Base-by-base conservation (phyloP, 2,888 invertebrate species). In the Philaethria dido region DNA sequence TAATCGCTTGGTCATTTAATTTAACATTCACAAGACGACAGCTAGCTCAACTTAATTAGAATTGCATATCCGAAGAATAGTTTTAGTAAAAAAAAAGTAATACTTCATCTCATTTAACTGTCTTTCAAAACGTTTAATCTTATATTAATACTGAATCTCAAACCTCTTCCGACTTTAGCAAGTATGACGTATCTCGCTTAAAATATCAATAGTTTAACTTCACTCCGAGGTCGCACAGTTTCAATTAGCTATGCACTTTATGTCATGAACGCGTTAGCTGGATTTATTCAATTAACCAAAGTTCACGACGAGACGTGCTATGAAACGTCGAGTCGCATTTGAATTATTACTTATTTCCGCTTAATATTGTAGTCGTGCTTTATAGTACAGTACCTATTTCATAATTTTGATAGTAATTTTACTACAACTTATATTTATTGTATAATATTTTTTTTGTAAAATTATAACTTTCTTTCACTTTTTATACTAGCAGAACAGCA, bases 261-360 rank as follows among this genome's bases (percentile, higher is more conserved):
- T 48, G 66, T 44, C 62, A 63, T 60, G 69, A 66, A 63, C 57
- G 39, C 42, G n/a, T 55, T 69, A 66, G 62, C 65, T 66, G 64
- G 62, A 52, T 70, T 68, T 68, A 68, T 65, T 68, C 50, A 69
- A 61, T 66, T 70, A 39, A 61, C 61, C 61, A 55, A 70, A 68
- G 63, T 70, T 66, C 20, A 62, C 52, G 47, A 47, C 47, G 33
- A 33, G 45, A 20, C 45, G 45, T 60, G 29, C 60, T 45, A 11
- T 29, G 45, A 20, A 60, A 47, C 47, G 60, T 60, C 29, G 18
- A 45, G 33, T 45, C 6, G 60, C 60, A 29, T 60, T 33, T 60
- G 44, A 60, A 60, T 60, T 6, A 47, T 60, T 60, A 47, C 47
- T 60, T 60, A 60, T 60, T 18, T 60, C 18, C 29, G 29, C 39